Evolutionary conservation across 2,888 invertebrate species (phyloP).

Genomic region (Zonitis immaculata): DNA sequence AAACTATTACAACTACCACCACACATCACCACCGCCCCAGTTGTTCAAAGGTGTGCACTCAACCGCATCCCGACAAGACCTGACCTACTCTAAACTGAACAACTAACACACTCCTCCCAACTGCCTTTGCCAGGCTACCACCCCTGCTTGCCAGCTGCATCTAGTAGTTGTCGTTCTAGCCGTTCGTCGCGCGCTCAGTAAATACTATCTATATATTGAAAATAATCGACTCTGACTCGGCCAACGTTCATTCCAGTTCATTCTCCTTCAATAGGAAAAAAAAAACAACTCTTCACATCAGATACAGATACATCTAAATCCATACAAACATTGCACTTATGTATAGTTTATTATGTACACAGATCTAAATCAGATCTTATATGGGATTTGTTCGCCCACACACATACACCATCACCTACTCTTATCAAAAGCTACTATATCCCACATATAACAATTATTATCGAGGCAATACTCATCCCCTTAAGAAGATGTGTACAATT

Average conservation of each 20-base stretch:
- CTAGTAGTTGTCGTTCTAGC: conserved; percentile 27
- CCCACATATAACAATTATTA: too few relatives aligned
- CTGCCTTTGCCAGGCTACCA: conserved; percentile 21
- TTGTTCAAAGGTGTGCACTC: conserved; percentile 25
- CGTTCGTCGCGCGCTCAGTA: conserved; percentile 27
- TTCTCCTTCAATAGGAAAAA: background rate
- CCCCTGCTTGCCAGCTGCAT: conserved; percentile 23
- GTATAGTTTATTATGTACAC: background rate
- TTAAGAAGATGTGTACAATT: too few relatives aligned
- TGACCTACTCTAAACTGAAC: conserved; percentile 41
- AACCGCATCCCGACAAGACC: conserved; percentile 37
- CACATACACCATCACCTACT: background rate
- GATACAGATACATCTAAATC: conserved; percentile 4
- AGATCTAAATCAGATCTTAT: background rate
- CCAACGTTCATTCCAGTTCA: conserved; percentile 2
- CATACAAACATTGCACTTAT: conserved; percentile 5
- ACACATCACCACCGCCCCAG: conserved; percentile 6
- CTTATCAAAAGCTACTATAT: background rate
- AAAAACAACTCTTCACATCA: conserved; percentile 7
- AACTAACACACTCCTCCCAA: conserved; percentile 28
- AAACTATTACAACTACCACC: background rate
- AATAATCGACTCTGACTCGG: conserved; percentile 3
- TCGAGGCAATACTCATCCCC: too few relatives aligned
- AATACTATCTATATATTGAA: conserved; percentile 18
- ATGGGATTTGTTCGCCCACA: background rate